These are phyloP conservation scores for Drosophila stalkeri DNA, from an alignment of 2,888 invertebrate species.

Conservation along the genomic window DNA sequence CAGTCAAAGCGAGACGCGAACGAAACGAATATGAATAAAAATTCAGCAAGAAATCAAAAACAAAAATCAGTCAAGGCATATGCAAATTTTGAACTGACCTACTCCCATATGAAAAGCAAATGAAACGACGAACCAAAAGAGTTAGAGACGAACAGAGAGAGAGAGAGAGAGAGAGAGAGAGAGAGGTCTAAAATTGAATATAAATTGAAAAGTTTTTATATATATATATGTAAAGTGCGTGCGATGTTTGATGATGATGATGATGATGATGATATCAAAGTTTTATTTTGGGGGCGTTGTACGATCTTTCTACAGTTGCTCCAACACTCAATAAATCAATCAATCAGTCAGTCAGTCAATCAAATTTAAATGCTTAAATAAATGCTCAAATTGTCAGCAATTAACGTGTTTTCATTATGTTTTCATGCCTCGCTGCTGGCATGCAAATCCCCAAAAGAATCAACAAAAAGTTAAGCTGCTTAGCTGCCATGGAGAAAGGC, in stretches of 20 bases:
- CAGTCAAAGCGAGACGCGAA: constrained; percentile 27
- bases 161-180: background rate
- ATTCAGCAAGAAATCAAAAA: constrained; percentile 69
- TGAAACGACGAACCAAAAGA: constrained; percentile 48
- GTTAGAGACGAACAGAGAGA: constrained; percentile 24
- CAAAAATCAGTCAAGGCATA: constrained; percentile 66
- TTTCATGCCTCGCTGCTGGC: constrained; percentile 11
- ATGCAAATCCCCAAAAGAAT: constrained; percentile 24
- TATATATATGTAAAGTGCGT: constrained; percentile 64
- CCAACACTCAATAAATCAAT: constrained; percentile 55
- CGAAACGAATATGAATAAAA: constrained; percentile 72
- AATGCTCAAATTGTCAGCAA: constrained; percentile 62
- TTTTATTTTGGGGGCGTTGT: constrained; percentile 60
- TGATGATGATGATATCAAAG: constrained; percentile 37
- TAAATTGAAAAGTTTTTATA: constrained; percentile 25
- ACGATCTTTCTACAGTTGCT: constrained; percentile 43
- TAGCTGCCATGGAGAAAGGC: constrained; percentile 51
- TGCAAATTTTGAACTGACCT: constrained; percentile 83
- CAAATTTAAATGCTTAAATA: constrained; percentile 6
- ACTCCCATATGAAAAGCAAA: constrained; percentile 79
- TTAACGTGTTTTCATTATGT: constrained; percentile 68
- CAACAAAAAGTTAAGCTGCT: constrained; percentile 46
- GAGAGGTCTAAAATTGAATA: constrained; percentile 37
- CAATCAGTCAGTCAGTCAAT: constrained; percentile 47
- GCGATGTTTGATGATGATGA: constrained; percentile 28